Evolutionary conservation across 2,797 vertebrate species (phyloP), one percentile per base, ranked within the genome.

Genomic region (Amazona ochrocephala): DNA sequence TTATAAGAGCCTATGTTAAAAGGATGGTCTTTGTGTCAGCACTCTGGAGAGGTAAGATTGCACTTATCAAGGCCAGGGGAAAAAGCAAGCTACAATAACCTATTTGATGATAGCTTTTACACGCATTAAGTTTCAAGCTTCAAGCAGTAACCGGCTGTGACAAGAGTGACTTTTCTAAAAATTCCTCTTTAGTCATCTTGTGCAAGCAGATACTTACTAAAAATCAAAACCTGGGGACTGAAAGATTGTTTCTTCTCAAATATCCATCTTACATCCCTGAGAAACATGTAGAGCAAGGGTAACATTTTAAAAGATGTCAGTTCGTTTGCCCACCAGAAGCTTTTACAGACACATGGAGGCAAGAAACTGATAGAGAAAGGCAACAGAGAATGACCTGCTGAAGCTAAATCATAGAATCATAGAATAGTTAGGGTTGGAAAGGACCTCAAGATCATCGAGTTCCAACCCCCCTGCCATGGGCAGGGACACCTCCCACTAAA

Each of bases 101-200:
- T 66, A 9, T 23, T 37, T 17, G 83, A 66, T 64, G 47, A 73
- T 45, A 78, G 73, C 76, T 77, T 88, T 82, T 20, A 84, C n/a
- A 61, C 1, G 11, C 20, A 3, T 68, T 60, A 73, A 75, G 48
- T 89, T 93, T 91, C 85, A 90, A 76, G 70, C 83, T 91, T 90
- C 58, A 65, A 84, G 94, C 39, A 66, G 50, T 66, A 81, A 70
- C 66, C 15, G 9, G 74, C 83, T 96, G 88, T 21, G 54, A 84
- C 70, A 76, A 72, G 73, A 93, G 62, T 91, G 82, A 93, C 84
- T 96, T 91, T 89, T 62, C 76, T 47, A 60, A 91, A 88, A 91
- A 91, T 95, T 95, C 94, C 91, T 94, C 89, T 87, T 95, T 94
- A 94, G 91, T 92, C 89, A 92, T 89, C 89, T 92, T 22, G 4